Base-by-base conservation (phyloP, 2,888 invertebrate genomes). In the Ariolimax columbianus region DNA sequence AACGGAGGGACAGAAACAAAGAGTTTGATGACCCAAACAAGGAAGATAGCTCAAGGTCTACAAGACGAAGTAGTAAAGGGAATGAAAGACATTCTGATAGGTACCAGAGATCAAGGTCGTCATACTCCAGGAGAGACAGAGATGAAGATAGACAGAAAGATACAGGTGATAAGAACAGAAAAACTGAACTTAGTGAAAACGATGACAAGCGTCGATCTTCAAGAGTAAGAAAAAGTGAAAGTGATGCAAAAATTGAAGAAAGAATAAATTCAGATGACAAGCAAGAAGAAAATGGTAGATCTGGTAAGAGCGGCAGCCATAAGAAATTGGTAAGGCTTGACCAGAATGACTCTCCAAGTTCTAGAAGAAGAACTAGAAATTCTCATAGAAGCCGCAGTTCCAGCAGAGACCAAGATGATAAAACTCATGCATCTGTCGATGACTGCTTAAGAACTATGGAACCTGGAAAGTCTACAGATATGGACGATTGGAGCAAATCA, bases 11-110 rank as follows among this genome's bases (percentile, higher is more conserved):
- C 4, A 82, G 70, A 51, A 85, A 77, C 14, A 47, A 78, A 9
- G 73, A 84, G 23, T 75, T 85, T 26, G 84, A 75, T 78, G 85
- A 72, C 70, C 87, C 84, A 83, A 80, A 87, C 19, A 83, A 73
- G 63, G 73, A 84, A 23, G 87, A 81, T 77, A 82, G 85, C 77
- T 55, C 30, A 26, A 80, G 85, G 30, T 86, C 86, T 26, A 85
- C 84, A 26, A 84, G 77, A 55, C 47, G 77, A 51, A 78, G 51
- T 33, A 75, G 77, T 40, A 70, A 72, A 38, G 55, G 68, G 14
- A 55, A 40, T 66, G 30, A 36, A 3, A 11, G 47, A 23, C 51
- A 36, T 63, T 1, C 40, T 40, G 72, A 75, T 33, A 79, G 55
- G 51, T 40, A 72, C 40, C 78, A 40, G 38, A 55, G 43, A 51